phyloP scores from a whole-genome alignment of 2,113 vertebrate species.

The Psettodes erumei region DNA sequence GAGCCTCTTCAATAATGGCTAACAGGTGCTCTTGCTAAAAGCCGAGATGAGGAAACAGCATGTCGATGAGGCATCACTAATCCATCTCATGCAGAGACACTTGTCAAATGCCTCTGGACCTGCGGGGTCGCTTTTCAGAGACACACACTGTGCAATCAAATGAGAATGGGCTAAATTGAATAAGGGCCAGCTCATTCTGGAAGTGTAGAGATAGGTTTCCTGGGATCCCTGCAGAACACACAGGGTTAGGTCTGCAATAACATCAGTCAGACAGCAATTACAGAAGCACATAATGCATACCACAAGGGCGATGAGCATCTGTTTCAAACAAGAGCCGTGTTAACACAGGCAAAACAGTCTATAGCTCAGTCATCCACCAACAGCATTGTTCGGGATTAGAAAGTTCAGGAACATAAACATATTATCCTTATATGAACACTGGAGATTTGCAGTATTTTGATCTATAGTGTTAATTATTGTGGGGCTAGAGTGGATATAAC shows the following conservation, averaged over 20 bases:
- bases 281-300: constrained; percentile 46
- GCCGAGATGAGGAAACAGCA: constrained; percentile 31
- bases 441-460: background rate
- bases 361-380: constrained; percentile 17
- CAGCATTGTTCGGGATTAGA: constrained; percentile 10
- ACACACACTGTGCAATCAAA: constrained; percentile 56
- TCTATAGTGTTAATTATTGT: constrained; percentile 9
- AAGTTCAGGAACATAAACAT: constrained; percentile 10
- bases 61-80: constrained; percentile 50
- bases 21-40: constrained; percentile 57
- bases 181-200: constrained; percentile 44
- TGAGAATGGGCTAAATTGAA: constrained; percentile 58
- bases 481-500: constrained; percentile 7
- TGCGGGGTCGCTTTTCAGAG: constrained; percentile 40
- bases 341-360: constrained; percentile 2
- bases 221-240: constrained; percentile 54
- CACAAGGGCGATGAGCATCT: constrained; percentile 37
- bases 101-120: constrained; percentile 54
- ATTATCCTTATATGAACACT: background rate
- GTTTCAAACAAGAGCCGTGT: constrained; percentile 21
- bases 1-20: constrained; percentile 42
- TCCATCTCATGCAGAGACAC: constrained; percentile 56
- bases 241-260: constrained; percentile 32
- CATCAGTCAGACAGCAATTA: constrained; percentile 48
- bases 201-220: constrained; percentile 44